Conservation (phyloP, 2,113 vertebrate genomes). For the Catharus bicknelli region DNA sequence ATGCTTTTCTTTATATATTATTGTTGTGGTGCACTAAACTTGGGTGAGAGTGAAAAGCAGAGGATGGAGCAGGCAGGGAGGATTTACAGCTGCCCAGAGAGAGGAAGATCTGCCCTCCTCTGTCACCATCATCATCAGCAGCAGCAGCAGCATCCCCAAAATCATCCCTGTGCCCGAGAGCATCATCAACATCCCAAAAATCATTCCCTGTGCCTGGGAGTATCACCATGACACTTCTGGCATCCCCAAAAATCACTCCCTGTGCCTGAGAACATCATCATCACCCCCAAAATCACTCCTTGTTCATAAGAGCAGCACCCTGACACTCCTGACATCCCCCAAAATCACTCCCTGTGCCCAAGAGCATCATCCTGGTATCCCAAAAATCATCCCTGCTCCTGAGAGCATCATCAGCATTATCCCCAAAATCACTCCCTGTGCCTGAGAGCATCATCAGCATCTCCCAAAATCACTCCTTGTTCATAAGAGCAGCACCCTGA, state of each 20-base stretch:
- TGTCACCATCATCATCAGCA: not conserved
- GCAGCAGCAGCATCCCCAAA: not conserved
- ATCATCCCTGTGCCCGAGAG: not conserved
- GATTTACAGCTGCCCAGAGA: not conserved
- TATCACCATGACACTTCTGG: not conserved
- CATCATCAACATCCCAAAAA: rapidly evolving
- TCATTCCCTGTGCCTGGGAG: not conserved
- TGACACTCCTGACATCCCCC: not conserved
- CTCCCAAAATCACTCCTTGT: not conserved
- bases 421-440: not conserved
- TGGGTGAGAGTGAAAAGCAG: not conserved
- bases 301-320: not conserved
- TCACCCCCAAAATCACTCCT: not conserved
- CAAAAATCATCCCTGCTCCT: too few species aligned
- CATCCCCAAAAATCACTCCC: not conserved
- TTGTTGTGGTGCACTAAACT: not conserved
- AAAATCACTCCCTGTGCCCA: too few species aligned
- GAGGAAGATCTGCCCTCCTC: not conserved
- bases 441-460: not conserved
- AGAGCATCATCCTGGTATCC: too few species aligned
- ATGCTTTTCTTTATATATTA: not conserved
- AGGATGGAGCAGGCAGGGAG: not conserved
- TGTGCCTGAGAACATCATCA: too few species aligned
- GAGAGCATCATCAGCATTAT: too few species aligned
- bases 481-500: not conserved